Conservation (phyloP, 2,888 invertebrate genomes). For the Pyrrhia umbra region DNA sequence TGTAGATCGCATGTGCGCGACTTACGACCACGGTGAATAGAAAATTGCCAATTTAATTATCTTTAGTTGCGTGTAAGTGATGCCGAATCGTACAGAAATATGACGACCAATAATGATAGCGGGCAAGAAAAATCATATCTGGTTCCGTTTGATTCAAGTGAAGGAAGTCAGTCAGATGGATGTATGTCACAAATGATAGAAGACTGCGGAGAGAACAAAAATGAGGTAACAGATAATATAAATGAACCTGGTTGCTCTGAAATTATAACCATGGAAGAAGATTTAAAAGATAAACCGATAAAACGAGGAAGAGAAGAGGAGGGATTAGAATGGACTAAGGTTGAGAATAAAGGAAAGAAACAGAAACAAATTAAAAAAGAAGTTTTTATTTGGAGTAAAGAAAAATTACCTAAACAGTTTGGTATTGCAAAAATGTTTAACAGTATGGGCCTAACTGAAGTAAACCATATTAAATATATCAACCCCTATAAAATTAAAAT, state of each 20-base stretch:
- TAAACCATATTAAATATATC: conserved; percentile 17
- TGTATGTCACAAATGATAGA: too few species aligned
- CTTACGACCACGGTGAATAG: too few species aligned
- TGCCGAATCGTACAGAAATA: too few species aligned
- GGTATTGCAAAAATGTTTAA: conserved; percentile 30
- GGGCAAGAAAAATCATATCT: neutral
- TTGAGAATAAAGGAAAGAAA: neutral
- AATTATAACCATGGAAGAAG: conserved; percentile 1
- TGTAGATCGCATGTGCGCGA: too few species aligned
- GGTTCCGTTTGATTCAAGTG: neutral
- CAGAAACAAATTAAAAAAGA: neutral
- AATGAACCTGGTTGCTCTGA: neutral
- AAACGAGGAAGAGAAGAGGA: conserved; percentile 8
- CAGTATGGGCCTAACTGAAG: conserved; percentile 1
- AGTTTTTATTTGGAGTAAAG: neutral
- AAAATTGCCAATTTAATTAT: too few species aligned
- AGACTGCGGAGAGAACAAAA: neutral
- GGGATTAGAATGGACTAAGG: conserved; percentile 1
- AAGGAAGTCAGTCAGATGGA: neutral
- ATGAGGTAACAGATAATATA: neutral
- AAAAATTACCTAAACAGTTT: conserved; percentile 25
- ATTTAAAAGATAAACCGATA: neutral
- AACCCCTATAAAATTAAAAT: conserved; percentile 19
- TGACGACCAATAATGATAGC: neutral
- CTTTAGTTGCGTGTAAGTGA: too few species aligned